Percentiles rank a stretch among this genome's conserved stretches.
Conservation (phyloP, 2,797 vertebrate species). For the Sebastes ruberrimus region DNA sequence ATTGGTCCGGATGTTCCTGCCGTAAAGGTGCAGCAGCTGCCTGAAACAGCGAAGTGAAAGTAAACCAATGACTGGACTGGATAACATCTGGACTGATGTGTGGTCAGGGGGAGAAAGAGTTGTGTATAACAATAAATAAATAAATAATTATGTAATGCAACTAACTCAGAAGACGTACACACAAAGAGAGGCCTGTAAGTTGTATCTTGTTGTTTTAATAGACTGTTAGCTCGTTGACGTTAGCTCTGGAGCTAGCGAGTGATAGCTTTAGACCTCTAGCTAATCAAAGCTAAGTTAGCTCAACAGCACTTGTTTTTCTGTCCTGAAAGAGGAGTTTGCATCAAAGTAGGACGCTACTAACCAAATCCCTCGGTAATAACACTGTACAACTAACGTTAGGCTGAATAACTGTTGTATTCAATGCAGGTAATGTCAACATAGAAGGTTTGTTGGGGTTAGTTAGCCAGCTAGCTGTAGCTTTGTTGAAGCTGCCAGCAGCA, state of each 20-base stretch:
- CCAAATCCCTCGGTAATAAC: neutral
- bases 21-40: slow-evolving; percentile 29
- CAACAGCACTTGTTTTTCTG: slow-evolving; percentile 6
- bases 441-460: neutral
- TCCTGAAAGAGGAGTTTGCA: neutral
- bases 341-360: neutral
- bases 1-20: slow-evolving; percentile 32
- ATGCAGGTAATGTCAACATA: neutral
- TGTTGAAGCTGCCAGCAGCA: neutral
- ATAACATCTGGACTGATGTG: neutral
- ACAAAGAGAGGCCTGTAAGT: slow-evolving; percentile 62
- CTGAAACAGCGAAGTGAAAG: slow-evolving; percentile 30
- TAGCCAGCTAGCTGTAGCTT: slow-evolving; percentile 30
- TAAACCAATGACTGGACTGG: slow-evolving; percentile 24
- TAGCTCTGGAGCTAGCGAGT: slow-evolving; percentile 25
- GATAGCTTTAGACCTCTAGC: slow-evolving; percentile 1
- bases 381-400: too few species aligned
- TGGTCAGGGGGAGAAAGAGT: neutral
- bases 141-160: slow-evolving; percentile 23
- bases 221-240: neutral
- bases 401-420: neutral
- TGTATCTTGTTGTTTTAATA: neutral
- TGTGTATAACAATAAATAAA: slow-evolving; percentile 4
- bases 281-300: slow-evolving; percentile 39
- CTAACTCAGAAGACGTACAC: neutral